Evolutionary conservation across 2,113 vertebrate species (phyloP).

Genomic region (Mobula birostris): DNA sequence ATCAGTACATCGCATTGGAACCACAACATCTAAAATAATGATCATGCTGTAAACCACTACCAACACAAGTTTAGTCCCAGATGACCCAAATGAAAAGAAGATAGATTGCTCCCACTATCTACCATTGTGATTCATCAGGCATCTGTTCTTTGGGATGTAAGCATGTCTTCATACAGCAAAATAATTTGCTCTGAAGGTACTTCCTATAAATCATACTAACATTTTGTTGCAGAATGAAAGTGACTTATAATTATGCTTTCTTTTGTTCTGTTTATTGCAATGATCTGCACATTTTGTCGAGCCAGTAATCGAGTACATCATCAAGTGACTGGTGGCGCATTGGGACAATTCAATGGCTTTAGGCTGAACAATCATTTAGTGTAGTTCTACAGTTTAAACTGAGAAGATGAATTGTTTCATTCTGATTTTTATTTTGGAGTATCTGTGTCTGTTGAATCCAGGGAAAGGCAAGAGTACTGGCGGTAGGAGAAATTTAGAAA

Average conservation of each 20-base stretch:
- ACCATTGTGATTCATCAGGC: neutral
- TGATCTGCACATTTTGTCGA: neutral
- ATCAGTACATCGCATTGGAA: neutral
- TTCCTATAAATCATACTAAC: neutral
- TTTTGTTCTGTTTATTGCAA: neutral
- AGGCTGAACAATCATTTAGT: neutral
- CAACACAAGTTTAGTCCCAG: neutral
- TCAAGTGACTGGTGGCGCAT: neutral
- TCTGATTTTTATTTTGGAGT: neutral
- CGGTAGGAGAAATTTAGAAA: neutral
- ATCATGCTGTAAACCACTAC: conserved; percentile 18
- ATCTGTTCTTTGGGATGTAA: neutral
- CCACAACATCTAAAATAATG: conserved; percentile 7
- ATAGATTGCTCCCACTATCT: neutral
- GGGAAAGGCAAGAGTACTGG: too few species aligned
- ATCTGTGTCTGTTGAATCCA: neutral
- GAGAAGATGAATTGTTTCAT: neutral
- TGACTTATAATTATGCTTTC: neutral
- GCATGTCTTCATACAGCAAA: neutral
- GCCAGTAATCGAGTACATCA: too few species aligned
- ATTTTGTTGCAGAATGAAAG: neutral
- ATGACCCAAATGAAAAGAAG: neutral
- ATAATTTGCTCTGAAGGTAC: neutral
- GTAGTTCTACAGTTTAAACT: neutral
- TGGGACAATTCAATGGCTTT: neutral